Conservation (phyloP, 2,797 vertebrate species). For the Glyptemys insculpta region DNA sequence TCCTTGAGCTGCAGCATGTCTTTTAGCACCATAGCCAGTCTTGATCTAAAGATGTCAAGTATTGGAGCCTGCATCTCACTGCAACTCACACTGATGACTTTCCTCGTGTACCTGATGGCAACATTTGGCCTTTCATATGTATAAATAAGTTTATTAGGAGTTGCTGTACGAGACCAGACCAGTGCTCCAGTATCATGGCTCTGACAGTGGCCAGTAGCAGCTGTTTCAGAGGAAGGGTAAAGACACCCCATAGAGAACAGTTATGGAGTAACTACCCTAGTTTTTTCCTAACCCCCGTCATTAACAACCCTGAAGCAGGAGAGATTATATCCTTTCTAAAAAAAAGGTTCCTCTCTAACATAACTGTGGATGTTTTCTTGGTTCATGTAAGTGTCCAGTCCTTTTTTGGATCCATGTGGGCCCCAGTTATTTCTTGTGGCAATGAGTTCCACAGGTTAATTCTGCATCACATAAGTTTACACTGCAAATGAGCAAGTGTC, state of each 20-base stretch:
- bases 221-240: conserved; percentile 44
- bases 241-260: conserved; percentile 62
- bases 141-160: neutral
- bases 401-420: neutral
- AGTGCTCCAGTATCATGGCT: neutral
- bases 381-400: conserved; percentile 9
- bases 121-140: neutral
- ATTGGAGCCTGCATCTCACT: neutral
- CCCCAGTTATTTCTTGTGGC: conserved; percentile 17
- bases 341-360: conserved; percentile 24
- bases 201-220: neutral
- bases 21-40: neutral
- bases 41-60: conserved; percentile 3
- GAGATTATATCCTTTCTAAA: conserved; percentile 7
- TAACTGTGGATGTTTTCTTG: conserved; percentile 23
- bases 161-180: neutral
- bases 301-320: conserved; percentile 8
- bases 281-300: conserved; percentile 39
- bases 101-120: neutral
- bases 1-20: neutral
- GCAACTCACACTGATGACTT: neutral
- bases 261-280: conserved; percentile 58
- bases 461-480: conserved; percentile 55
- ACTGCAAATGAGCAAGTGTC: conserved; percentile 44
- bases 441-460: conserved; percentile 54